Evolutionary conservation across 2,113 vertebrate species (phyloP).

Genomic region (Eidolon helvum): DNA sequence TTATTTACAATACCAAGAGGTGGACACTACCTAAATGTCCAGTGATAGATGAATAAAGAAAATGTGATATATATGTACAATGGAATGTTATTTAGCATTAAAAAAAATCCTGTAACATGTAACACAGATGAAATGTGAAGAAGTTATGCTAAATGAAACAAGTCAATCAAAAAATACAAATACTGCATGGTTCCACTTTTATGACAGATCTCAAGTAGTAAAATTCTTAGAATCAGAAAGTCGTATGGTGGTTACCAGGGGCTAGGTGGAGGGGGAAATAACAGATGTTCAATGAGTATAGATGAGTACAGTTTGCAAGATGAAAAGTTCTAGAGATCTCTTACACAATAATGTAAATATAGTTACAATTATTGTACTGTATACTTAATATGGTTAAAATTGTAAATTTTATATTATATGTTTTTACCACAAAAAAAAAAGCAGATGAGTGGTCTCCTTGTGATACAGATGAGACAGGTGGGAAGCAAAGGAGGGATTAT

Average conservation of each 20-base stretch:
- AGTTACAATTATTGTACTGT: background rate
- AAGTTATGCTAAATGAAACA: background rate
- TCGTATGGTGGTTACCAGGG: background rate
- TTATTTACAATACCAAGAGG: background rate
- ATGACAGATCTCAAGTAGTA: background rate
- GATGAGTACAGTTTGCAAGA: background rate
- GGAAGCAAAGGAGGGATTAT: background rate
- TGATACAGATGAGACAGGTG: background rate
- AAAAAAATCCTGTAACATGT: background rate
- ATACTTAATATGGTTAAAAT: background rate
- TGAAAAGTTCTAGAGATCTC: background rate
- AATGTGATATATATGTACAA: background rate
- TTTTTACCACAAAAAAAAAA: background rate
- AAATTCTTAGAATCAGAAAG: background rate
- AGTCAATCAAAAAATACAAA: background rate
- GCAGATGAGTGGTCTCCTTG: background rate
- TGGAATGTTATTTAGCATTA: background rate
- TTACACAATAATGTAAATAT: background rate
- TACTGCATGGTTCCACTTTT: background rate
- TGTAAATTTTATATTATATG: background rate
- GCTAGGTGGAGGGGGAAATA: background rate
- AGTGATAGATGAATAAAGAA: background rate
- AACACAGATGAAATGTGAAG: background rate
- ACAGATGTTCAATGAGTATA: background rate
- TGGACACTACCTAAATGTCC: background rate